A percentile compares a stretch with the other conserved stretches of the same genome.
Evolutionary conservation across 2,113 vertebrate genomes (phyloP).

Genomic region (Sakesphorus luctuosus): DNA sequence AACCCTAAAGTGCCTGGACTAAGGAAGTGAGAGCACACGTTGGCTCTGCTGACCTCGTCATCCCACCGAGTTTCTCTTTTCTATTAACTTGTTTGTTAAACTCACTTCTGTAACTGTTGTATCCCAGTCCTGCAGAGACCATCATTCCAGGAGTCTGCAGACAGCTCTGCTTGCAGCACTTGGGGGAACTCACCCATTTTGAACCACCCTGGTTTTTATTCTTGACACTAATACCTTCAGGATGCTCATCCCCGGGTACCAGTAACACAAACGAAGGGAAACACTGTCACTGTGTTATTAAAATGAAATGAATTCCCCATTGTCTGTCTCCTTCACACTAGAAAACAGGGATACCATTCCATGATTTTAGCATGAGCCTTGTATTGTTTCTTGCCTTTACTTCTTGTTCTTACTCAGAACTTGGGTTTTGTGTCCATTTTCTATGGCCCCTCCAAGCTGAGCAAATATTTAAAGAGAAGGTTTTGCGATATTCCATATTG

Average conservation of each 20-base stretch:
- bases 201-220: neutral
- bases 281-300: neutral
- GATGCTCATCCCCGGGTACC: neutral
- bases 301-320: neutral
- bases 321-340: neutral
- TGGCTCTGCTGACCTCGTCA: rapidly evolving
- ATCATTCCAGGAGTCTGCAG: neutral
- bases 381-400: neutral
- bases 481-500: neutral
- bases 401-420: neutral
- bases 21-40: neutral
- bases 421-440: neutral
- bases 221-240: neutral
- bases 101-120: neutral
- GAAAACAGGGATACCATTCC: neutral
- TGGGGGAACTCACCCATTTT: neutral
- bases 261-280: neutral
- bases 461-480: neutral
- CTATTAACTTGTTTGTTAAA: neutral
- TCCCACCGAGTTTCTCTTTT: neutral
- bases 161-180: neutral
- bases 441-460: neutral
- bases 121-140: neutral
- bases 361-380: neutral
- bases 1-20: neutral